phyloP scores from a whole-genome alignment of 2,797 vertebrate genomes.

The Crypturellus tataupa region DNA sequence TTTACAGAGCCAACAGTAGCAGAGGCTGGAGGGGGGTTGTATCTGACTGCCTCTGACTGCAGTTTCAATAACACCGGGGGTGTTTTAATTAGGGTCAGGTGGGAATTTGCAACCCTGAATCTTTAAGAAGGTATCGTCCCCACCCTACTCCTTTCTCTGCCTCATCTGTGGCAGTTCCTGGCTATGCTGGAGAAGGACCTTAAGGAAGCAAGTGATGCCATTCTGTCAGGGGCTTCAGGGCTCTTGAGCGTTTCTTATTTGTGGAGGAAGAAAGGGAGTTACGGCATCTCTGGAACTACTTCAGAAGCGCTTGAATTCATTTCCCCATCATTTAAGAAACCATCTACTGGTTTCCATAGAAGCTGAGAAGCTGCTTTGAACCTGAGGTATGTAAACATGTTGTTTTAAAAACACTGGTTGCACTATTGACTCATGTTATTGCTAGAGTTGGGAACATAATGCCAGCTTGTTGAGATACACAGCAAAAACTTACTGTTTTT shows the following conservation, averaged over 20 bases:
- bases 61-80: neutral
- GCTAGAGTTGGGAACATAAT: neutral
- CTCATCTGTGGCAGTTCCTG: neutral
- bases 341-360: slow-evolving; percentile 48
- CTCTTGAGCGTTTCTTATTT: neutral
- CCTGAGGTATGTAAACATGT: neutral
- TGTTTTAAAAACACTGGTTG: slow-evolving; percentile 66
- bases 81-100: neutral
- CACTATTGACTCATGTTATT: neutral
- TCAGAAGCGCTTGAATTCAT: neutral
- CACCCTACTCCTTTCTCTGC: neutral
- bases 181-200: rapidly evolving
- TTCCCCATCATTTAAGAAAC: slow-evolving; percentile 53
- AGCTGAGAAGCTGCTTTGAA: neutral
- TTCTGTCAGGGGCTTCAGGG: neutral
- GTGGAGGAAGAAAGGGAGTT: neutral
- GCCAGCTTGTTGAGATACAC: slow-evolving; percentile 36
- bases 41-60: neutral
- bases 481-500: slow-evolving; percentile 1
- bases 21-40: neutral
- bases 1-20: neutral
- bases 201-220: neutral
- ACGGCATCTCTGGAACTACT: neutral
- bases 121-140: neutral
- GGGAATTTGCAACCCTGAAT: neutral